Evolutionary conservation across 1,140 invertebrate species (phyloP), one percentile per base, ranked within the genome.

Genomic region (Trachymyrmex septentrionalis): DNA sequence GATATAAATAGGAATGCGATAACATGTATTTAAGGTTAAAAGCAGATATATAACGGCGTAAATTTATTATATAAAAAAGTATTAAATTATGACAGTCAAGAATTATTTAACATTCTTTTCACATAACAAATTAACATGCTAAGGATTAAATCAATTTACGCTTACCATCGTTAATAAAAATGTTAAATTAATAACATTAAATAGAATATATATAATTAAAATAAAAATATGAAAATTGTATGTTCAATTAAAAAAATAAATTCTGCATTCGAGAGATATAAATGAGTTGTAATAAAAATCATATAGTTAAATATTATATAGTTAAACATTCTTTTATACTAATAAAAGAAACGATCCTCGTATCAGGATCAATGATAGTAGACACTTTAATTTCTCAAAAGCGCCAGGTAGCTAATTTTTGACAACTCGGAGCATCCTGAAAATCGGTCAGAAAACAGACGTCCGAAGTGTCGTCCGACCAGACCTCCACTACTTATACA

Each of bases 401-500:
- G 55, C 53, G 38, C 14, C 55, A 67, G 55, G 24, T 75, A 73
- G 38, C 44, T 50, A 75, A 84, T 75, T 84, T 34, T 48, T 73
- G 55, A 63, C 19, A 16, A 71, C 24, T 24, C 38, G 57, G 24
- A 44, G n/a, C 24, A 48, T 73, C 27, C 16, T 34, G 19, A 24
- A 24, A 61, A 61, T 75, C 44, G 24, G 27, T 53, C 61, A 24
- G 30, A 63, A 44, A 75, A 61, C 44, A 84, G 44, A 27, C 19
- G 10, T 73, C 27, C 53, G 24, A 75, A 84, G 69, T 84, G 80
- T 75, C 80, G 80, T n/a, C 38, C 38, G 27, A 50, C n/a, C 14
- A 19, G 27, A 12, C 1, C 24, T 16, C 16, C 75, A 38, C 34
- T 81, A 71, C 16, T 14, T 44, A 24, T 73, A 84, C 67, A 55